phyloP scores from a whole-genome alignment of 2,797 vertebrate species.

The Accipiter badius region DNA sequence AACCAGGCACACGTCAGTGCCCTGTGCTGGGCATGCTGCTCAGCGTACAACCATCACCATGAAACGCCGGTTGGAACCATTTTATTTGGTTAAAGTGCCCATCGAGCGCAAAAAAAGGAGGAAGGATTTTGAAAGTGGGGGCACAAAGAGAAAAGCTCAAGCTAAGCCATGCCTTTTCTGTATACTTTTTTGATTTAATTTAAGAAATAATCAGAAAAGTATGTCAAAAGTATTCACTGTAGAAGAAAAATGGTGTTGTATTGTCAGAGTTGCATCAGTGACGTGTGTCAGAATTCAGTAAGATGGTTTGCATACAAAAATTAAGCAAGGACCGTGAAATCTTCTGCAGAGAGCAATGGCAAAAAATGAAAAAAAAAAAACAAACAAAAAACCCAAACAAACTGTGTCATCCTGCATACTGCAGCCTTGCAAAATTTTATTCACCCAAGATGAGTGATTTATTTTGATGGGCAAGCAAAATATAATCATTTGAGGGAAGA shows the following conservation, averaged over 20 bases:
- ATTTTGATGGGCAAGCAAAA: slow-evolving; percentile 33
- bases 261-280: background rate
- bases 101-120: background rate
- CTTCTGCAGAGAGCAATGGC: background rate
- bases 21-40: background rate
- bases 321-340: background rate
- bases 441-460: slow-evolving; percentile 12
- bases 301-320: background rate
- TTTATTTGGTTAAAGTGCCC: background rate
- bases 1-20: background rate
- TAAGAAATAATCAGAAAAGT: background rate
- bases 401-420: background rate
- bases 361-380: background rate
- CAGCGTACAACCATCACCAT: background rate
- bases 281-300: background rate
- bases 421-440: slow-evolving; percentile 9
- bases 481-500: background rate
- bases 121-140: background rate
- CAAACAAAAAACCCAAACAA: rapidly evolving
- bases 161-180: background rate
- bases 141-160: background rate
- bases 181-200: background rate
- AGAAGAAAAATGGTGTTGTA: background rate
- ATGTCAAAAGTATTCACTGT: background rate
- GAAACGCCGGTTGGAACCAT: background rate